Percentiles rank a stretch among this genome's conserved stretches.
Evolutionary conservation across 2,113 vertebrate species (phyloP).

Genomic region (Herpetotheres cachinnans): DNA sequence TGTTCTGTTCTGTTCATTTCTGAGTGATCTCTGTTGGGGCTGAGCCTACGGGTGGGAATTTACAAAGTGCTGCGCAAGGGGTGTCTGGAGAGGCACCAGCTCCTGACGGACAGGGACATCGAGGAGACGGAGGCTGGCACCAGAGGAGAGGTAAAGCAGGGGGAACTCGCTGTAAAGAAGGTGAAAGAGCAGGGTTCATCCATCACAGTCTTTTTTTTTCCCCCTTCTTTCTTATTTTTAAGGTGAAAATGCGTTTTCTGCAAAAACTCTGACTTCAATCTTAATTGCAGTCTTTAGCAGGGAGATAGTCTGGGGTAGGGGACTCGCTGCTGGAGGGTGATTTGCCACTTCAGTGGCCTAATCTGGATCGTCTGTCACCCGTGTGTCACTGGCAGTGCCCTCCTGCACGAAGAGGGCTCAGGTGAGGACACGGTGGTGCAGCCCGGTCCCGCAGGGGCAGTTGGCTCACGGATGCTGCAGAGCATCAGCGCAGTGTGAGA

Average conservation of each 20-base stretch:
- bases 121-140: neutral
- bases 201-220: neutral
- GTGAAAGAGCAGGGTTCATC: neutral
- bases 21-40: neutral
- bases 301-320: neutral
- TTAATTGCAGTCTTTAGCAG: neutral
- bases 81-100: neutral
- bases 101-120: neutral
- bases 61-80: neutral
- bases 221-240: neutral
- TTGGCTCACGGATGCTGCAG: neutral
- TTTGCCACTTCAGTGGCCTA: neutral
- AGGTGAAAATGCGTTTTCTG: neutral
- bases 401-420: neutral
- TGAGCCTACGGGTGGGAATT: neutral
- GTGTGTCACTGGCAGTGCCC: rapidly evolving
- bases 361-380: neutral
- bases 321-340: neutral
- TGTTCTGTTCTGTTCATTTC: neutral
- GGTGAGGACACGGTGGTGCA: neutral
- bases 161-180: neutral
- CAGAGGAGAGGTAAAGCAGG: neutral
- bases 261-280: neutral
- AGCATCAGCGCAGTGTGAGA: rapidly evolving
- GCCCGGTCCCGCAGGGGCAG: rapidly evolving